These are phyloP conservation scores for Callionymus lyra DNA, from an alignment of 2,113 vertebrate species.

Conservation along the genomic window DNA sequence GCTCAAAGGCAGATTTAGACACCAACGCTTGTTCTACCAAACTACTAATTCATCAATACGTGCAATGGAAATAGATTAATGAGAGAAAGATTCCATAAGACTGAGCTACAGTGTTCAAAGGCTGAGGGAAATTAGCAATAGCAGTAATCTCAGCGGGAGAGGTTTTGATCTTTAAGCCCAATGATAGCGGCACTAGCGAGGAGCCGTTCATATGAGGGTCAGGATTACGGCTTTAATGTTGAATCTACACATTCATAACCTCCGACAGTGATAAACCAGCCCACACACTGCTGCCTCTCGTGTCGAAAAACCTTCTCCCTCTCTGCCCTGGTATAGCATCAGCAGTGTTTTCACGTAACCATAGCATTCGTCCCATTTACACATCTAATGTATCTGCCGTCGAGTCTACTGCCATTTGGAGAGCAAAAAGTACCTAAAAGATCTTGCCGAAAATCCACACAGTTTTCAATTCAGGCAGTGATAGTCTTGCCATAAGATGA, in stretches of 20 bases:
- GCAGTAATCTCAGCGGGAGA: slow-evolving; percentile 30
- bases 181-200: slow-evolving; percentile 39
- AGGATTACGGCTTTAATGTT: slow-evolving; percentile 28
- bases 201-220: slow-evolving; percentile 30
- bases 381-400: neutral
- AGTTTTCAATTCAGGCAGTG: too few relatives aligned
- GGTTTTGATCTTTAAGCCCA: slow-evolving; percentile 34
- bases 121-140: slow-evolving; percentile 36
- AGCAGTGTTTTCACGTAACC: too few relatives aligned
- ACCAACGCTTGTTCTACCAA: slow-evolving; percentile 18
- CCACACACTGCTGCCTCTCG: slow-evolving; percentile 21
- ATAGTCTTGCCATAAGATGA: too few relatives aligned
- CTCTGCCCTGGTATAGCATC: too few relatives aligned
- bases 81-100: slow-evolving; percentile 12
- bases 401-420: too few relatives aligned
- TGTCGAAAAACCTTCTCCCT: neutral
- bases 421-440: too few relatives aligned
- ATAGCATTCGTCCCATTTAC: too few relatives aligned
- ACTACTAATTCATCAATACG: slow-evolving; percentile 8
- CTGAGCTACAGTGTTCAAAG: slow-evolving; percentile 14
- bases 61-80: slow-evolving; percentile 6
- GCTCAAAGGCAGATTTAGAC: too few relatives aligned
- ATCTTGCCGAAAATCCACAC: too few relatives aligned
- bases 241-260: slow-evolving; percentile 18
- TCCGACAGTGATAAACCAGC: slow-evolving; percentile 18